Conservation (phyloP, 2,888 invertebrate genomes). For the Eupsilia transversa region DNA sequence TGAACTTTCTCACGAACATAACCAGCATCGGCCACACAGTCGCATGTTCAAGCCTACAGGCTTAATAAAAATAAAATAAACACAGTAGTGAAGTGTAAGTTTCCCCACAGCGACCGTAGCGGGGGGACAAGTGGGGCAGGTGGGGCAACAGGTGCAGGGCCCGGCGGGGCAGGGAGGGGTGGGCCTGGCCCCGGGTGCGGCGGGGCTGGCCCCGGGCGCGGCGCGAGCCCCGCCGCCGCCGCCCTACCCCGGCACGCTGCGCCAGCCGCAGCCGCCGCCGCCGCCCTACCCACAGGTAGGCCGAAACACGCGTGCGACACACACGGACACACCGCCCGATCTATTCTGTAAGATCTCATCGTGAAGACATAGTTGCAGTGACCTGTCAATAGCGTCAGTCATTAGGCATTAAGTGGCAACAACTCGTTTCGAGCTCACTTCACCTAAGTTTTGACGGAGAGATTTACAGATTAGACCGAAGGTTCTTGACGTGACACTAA, state of each 20-base stretch:
- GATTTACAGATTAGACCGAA: slow-evolving; percentile 11
- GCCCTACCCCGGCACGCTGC: slow-evolving; percentile 94
- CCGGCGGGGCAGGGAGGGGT: slow-evolving; percentile 76
- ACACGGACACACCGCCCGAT: background rate
- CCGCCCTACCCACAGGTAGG: slow-evolving; percentile 91
- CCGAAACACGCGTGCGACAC: slow-evolving; percentile 25
- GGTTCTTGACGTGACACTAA: slow-evolving; percentile 51
- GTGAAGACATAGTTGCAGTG: background rate
- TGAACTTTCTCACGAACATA: too few species aligned
- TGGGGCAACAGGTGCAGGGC: slow-evolving; percentile 72
- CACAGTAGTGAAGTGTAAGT: slow-evolving; percentile 8
- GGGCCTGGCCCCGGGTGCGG: slow-evolving; percentile 75
- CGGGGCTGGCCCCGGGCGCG: slow-evolving; percentile 73
- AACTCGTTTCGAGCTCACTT: background rate
- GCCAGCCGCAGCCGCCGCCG: slow-evolving; percentile 91
- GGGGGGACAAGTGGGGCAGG: slow-evolving; percentile 26
- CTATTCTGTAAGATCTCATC: background rate
- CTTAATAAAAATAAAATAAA: too few species aligned
- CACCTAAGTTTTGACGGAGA: background rate
- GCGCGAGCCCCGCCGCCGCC: slow-evolving; percentile 93
- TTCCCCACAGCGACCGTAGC: slow-evolving; percentile 28
- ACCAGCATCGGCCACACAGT: too few species aligned
- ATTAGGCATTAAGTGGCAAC: background rate
- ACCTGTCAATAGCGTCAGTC: background rate
- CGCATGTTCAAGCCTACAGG: too few species aligned